Conservation (phyloP, 2,888 invertebrate species). For the Nomada flava region DNA sequence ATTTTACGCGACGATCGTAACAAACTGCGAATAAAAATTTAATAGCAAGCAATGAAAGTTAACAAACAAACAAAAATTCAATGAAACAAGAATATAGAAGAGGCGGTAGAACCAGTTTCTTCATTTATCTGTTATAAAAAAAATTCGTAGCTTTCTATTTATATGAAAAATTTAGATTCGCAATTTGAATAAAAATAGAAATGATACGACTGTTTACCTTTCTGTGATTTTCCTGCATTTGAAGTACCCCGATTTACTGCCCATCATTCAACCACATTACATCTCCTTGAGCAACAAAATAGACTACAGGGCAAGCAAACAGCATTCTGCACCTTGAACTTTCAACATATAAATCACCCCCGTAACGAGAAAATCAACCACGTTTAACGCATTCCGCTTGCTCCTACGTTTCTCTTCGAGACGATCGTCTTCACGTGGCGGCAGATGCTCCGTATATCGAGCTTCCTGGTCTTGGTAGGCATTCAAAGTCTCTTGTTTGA, state of each 20-base stretch:
- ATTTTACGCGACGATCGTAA: constrained; percentile 19
- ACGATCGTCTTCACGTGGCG: constrained; percentile 14
- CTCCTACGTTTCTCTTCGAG: not conserved
- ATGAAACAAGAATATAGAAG: no score
- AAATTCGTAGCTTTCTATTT: no score
- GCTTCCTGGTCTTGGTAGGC: constrained; percentile 15
- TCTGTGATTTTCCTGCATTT: not conserved
- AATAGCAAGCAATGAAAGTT: not conserved
- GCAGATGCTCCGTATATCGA: constrained; percentile 51
- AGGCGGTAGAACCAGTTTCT: no score
- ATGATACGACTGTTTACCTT: no score
- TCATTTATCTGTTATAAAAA: no score
- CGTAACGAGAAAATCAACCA: not conserved
- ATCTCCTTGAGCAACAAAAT: not conserved
- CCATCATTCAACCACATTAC: not conserved
- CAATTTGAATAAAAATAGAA: no score
- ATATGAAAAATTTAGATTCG: no score
- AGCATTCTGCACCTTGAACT: not conserved
- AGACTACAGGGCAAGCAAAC: no score
- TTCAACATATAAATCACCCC: constrained; percentile 20
- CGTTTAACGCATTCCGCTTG: not conserved
- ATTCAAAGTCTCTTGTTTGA: constrained; percentile 38
- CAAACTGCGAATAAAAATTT: not conserved
- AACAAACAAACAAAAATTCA: not conserved
- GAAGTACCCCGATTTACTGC: no score